Evolutionary conservation across 2,888 invertebrate genomes (phyloP).

Genomic region (Zootermopsis nevadensis): DNA sequence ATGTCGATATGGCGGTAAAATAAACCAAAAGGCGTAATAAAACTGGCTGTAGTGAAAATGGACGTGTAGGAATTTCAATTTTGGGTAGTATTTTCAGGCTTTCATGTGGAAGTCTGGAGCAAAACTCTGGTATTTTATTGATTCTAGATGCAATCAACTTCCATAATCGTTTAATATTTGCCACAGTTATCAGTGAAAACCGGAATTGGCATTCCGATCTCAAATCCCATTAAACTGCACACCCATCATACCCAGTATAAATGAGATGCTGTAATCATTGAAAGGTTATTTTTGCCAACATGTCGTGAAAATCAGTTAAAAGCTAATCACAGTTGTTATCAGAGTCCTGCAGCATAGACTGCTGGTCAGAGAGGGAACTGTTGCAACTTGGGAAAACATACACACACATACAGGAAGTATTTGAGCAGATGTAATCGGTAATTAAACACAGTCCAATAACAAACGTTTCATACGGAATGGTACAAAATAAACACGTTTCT

Average conservation of each 20-base stretch:
- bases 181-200: too few relatives aligned
- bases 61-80: too few relatives aligned
- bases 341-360: background rate
- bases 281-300: conserved; percentile 20
- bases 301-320: conserved; percentile 37
- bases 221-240: background rate
- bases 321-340: conserved; percentile 15
- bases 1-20: too few relatives aligned
- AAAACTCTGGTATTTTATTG: too few relatives aligned
- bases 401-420: background rate
- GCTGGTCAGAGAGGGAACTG: background rate
- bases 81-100: too few relatives aligned
- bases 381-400: background rate
- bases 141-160: too few relatives aligned
- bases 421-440: background rate
- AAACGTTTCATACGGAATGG: background rate
- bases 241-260: conserved; percentile 5
- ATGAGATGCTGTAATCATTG: background rate
- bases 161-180: too few relatives aligned
- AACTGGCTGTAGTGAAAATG: too few relatives aligned
- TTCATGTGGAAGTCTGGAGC: too few relatives aligned
- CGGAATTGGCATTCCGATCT: too few relatives aligned
- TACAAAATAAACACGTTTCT: background rate
- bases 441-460: background rate
- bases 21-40: too few relatives aligned